Base-by-base conservation (phyloP, 2,113 vertebrate genomes). In the Shinisaurus crocodilurus region DNA sequence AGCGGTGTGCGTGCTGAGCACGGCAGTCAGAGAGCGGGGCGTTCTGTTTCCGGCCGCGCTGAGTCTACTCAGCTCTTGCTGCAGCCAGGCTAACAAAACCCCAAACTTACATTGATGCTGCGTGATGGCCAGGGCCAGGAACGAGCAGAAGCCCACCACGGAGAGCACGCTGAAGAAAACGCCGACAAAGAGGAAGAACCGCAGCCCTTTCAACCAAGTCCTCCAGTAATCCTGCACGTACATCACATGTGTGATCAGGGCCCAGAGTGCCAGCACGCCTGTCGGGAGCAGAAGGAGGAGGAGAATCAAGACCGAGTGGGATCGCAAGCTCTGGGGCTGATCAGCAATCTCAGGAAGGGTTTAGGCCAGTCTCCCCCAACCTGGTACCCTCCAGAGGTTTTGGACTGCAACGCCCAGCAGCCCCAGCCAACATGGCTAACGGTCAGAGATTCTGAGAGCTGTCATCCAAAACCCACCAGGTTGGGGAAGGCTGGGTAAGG, bases 251-350 rank as follows among this genome's bases (percentile, higher is more conserved):
- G 98, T 98, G 96, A 98, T 97, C 88, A 99, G 97, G 72, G 97
- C 95, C 99, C 99, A 99, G n/a, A 99, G 96, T 0, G 99, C 99
- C 97, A 99, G 96, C 91, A 99, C 99, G 93, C 99, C 99, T 99
- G 94, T 86, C 32, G 82, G 82, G 43, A 92, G n/a, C 0, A 91
- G 89, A 95, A 91, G 95, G 89, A 94, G 92, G 91, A 45, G 37
- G 85, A 5, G 91, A 95, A 90, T n/a, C 34, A 90, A 13, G 88
- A 16, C 20, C 3, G 92, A 43, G 77, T 25, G 72, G 81, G 89
- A 85, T 37, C 45, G 63, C 50, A 57, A 1, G 1, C 13, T 54
- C 12, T 13, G 54, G 4, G 37, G 25, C 6, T 27, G 34, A 77
- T 37, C 15, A 77, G 8, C 57, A 67, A 27, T 5, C 48, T 72